Percentiles rank a stretch among this genome's conserved stretches.
These are phyloP conservation scores for Globodera rostochiensis DNA, from an alignment of 1,140 invertebrate genomes.

Conservation along the genomic window DNA sequence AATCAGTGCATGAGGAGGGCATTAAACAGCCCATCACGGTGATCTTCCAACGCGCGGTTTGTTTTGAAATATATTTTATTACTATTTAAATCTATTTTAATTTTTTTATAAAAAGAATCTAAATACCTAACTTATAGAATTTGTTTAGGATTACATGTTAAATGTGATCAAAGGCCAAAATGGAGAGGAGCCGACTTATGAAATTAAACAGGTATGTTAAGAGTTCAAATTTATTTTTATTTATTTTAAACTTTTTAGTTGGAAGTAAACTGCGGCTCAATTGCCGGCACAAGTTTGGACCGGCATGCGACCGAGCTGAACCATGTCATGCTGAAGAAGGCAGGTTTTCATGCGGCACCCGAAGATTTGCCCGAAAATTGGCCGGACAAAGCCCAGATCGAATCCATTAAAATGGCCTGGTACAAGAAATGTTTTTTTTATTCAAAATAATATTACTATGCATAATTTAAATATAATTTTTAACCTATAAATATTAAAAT, in stretches of 20 bases:
- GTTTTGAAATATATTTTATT: not conserved
- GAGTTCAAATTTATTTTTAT: too few species aligned
- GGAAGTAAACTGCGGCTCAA: not conserved
- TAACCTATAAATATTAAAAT: not conserved
- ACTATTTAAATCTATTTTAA: too few species aligned
- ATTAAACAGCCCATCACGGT: not conserved
- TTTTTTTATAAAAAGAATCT: too few species aligned
- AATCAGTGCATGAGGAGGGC: not conserved
- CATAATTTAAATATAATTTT: too few species aligned
- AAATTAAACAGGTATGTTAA: not conserved
- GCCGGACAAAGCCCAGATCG: not conserved
- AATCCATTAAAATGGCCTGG: not conserved
- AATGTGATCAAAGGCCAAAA: not conserved
- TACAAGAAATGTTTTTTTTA: not conserved
- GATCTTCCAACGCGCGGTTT: not conserved
- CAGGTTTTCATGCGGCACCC: not conserved
- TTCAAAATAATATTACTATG: too few species aligned
- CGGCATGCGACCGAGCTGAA: not conserved
- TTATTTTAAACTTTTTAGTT: not conserved
- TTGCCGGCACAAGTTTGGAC: not conserved
- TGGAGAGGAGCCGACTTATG: not conserved
- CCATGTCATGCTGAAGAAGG: not conserved
- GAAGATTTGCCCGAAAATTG: slow-evolving; percentile 1
- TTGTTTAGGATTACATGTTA: not conserved
- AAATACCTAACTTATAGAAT: not conserved